phyloP scores from a whole-genome alignment of 2,113 vertebrate species.

The Tachysurus fulvidraco region DNA sequence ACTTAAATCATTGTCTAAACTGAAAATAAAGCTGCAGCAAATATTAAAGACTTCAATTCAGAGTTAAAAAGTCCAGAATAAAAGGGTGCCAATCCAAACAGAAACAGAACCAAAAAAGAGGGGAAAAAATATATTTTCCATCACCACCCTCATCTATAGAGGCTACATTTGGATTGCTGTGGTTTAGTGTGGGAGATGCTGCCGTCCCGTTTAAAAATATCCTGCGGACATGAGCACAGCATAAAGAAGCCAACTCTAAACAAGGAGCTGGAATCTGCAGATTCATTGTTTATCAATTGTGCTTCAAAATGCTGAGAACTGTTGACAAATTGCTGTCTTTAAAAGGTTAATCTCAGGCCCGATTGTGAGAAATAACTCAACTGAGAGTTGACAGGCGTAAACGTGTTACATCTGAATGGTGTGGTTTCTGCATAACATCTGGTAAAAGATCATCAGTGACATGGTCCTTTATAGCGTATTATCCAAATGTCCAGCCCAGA shows the following conservation, averaged over 20 bases:
- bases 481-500: neutral
- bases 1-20: neutral
- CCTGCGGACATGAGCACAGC: neutral
- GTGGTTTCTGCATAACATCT: neutral
- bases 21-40: neutral
- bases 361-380: neutral
- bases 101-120: neutral
- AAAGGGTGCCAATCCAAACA: neutral
- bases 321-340: neutral
- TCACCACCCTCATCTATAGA: constrained; percentile 5
- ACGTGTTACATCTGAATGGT: neutral
- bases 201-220: constrained; percentile 31
- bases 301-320: neutral
- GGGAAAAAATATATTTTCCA: neutral
- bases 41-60: neutral
- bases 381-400: neutral
- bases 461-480: neutral
- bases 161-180: constrained; percentile 31
- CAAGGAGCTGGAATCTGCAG: neutral
- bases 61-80: neutral
- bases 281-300: neutral
- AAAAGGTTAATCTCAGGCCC: neutral
- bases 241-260: neutral
- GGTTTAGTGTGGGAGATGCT: constrained; percentile 37
- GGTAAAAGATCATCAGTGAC: neutral